Conservation (phyloP, 2,797 vertebrate species). For the Mus minutoides region DNA sequence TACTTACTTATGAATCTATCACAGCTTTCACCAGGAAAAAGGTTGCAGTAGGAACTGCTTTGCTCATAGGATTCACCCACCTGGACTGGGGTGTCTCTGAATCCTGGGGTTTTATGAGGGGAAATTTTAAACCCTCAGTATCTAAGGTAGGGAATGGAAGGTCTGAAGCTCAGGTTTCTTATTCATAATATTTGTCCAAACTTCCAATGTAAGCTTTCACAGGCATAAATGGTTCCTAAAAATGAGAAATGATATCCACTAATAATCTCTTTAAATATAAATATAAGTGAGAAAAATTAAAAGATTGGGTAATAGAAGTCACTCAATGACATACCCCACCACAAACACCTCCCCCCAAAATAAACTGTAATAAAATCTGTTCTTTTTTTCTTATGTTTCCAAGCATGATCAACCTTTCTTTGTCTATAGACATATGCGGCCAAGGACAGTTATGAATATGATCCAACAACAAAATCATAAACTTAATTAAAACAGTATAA, state of each 20-base stretch:
- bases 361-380: background rate
- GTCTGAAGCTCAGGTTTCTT: constrained; percentile 2
- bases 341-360: background rate
- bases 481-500: background rate
- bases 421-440: background rate
- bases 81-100: background rate
- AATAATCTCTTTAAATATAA: background rate
- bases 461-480: background rate
- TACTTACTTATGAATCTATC: background rate
- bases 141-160: background rate
- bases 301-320: background rate
- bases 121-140: background rate
- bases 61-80: background rate
- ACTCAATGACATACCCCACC: background rate
- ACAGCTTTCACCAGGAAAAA: background rate
- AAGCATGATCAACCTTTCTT: background rate
- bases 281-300: background rate
- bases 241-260: background rate
- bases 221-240: background rate
- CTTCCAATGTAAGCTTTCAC: background rate
- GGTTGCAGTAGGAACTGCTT: background rate
- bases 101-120: background rate
- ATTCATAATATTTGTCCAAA: background rate
- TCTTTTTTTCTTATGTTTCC: background rate
- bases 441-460: background rate